phyloP scores from a whole-genome alignment of 92 coral and sea anemone species.

The Paragorgia papillata region DNA sequence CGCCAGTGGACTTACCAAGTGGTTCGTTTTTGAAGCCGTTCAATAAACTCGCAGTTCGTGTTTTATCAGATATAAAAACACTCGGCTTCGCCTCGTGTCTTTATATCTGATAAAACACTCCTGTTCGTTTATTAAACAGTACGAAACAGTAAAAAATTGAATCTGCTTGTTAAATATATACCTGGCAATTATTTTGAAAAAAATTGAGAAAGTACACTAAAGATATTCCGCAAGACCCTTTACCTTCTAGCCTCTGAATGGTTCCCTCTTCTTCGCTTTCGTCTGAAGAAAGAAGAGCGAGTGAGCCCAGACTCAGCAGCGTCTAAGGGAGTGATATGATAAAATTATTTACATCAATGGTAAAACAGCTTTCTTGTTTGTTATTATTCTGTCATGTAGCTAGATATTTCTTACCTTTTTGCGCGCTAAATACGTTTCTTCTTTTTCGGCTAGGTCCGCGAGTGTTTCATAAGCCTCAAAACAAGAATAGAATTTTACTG shows the following conservation, averaged over 20 bases:
- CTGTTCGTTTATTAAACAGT: no score
- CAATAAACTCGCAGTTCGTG: no score
- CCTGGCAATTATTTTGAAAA: no score
- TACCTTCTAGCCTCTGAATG: conserved; percentile 48
- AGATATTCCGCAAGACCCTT: no score
- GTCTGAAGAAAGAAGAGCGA: conserved; percentile 79
- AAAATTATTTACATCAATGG: neutral
- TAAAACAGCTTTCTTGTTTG: neutral
- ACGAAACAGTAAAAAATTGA: no score
- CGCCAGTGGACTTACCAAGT: no score
- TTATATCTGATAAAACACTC: no score
- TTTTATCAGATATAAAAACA: no score
- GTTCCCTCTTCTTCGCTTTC: conserved; percentile 43
- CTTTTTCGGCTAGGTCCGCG: conserved; percentile 73
- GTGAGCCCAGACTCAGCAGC: conserved; percentile 79
- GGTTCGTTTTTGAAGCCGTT: no score
- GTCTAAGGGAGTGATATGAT: conserved; percentile 55
- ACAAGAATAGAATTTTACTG: neutral
- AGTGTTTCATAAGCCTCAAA: conserved; percentile 83
- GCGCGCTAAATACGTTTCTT: conserved; percentile 62
- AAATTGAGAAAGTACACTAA: neutral
- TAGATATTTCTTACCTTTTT: conserved; percentile 69
- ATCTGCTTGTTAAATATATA: no score
- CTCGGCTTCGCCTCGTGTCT: no score
- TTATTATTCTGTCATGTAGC: neutral